These are phyloP conservation scores for Eucriotettix oculatus DNA, from an alignment of 2,888 invertebrate genomes.

Conservation along the genomic window DNA sequence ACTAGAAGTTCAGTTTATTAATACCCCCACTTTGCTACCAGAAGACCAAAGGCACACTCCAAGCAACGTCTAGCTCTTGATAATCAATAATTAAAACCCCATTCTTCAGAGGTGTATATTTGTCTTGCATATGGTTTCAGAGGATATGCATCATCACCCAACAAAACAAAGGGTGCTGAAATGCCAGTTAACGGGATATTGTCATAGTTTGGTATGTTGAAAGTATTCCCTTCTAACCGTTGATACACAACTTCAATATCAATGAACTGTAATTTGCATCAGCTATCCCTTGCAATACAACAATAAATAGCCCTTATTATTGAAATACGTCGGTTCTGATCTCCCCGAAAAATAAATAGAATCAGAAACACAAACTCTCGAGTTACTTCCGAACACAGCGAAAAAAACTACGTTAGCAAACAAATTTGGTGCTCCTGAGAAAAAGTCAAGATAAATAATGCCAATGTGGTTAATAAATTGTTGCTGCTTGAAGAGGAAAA, in stretches of 20 bases:
- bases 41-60: background rate
- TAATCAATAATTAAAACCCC: background rate
- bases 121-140: background rate
- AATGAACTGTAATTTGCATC: conserved; percentile 1
- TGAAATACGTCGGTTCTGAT: no score
- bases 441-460: no score
- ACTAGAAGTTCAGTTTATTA: background rate
- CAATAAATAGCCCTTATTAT: background rate
- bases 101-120: background rate
- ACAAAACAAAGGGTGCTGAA: background rate
- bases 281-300: background rate
- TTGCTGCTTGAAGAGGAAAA: no score
- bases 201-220: background rate
- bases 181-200: background rate
- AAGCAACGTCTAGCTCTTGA: conserved; percentile 1
- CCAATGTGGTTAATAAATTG: no score
- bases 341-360: no score
- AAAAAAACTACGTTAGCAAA: no score
- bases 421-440: no score
- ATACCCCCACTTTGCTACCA: background rate
- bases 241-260: background rate
- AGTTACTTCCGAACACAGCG: no score
- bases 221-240: background rate
- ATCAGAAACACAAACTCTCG: no score
- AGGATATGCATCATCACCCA: conserved; percentile 1